Evolutionary conservation across 2,888 invertebrate species (phyloP), one percentile per base, ranked within the genome.

Genomic region (Philonicus albiceps): DNA sequence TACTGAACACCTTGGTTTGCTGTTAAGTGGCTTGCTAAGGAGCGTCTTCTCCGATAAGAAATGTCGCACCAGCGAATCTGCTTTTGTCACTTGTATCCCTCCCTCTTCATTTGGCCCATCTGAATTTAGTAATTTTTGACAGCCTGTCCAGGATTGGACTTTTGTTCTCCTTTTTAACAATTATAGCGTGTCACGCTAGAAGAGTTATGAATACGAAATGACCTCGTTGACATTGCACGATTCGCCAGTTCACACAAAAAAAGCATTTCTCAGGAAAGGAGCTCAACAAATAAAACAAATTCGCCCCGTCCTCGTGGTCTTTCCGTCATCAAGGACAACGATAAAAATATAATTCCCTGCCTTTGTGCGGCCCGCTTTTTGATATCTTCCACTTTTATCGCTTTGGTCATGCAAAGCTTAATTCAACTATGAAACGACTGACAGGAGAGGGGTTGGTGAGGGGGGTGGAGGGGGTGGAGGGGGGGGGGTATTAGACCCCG

Each of bases 221-320:
- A 88, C 88, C 88, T 87, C 88, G 86, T 86, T 88, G 88, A 88
- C 88, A 88, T 88, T 88, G 87, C 86, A 85, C 88, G 88, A 83
- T 85, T 87, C 85, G 27, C 73, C 84, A 43, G 73, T 73, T 72
- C 84, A 31, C 81, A 81, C 81, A 81, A 86, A 87, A 86, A 87
- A 78, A 86, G 31, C 43, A 72, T 80, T 84, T 40, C 73, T 84
- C 84, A 27, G 84, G 40, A 84, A 84, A 84, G 43, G 37, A 37
- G 40, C 72, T 40, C 55, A 19, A 49, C 86, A 87, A 86, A 86
- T 87, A 87, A 87, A 86, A 86, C 86, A 87, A 87, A 87, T 87
- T 86, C 86, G 86, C 81, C 86, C 86, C 78, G 43, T 87, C 27
- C 31, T 74, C 37, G 34, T 31, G 85, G 86, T 86, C 84, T 85